Conservation (phyloP, 2,888 invertebrate species). For the Isoperla grammatica region DNA sequence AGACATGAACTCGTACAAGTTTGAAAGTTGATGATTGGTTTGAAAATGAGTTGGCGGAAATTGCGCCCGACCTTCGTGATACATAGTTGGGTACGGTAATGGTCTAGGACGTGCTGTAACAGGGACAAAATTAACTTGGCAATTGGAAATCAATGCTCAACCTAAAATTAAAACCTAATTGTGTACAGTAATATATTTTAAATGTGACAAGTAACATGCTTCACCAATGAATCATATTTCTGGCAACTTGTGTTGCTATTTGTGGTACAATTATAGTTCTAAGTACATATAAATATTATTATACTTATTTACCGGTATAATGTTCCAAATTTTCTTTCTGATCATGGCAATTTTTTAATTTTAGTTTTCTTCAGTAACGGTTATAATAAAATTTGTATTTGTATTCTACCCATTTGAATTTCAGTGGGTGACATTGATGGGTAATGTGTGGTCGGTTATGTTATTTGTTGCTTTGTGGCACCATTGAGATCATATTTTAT, state of each 20-base stretch:
- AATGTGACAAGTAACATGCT: not conserved
- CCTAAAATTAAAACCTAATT: not conserved
- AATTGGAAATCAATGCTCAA: not conserved
- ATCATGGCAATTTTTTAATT: too few species aligned
- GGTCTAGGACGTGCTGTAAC: slow-evolving; percentile 63
- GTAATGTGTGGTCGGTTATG: too few species aligned
- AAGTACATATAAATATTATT: not conserved
- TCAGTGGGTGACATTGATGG: too few species aligned
- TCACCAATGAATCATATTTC: not conserved
- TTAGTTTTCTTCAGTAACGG: too few species aligned
- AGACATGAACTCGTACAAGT: slow-evolving; percentile 78
- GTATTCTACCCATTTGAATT: too few species aligned
- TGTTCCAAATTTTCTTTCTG: too few species aligned
- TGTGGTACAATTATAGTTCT: not conserved
- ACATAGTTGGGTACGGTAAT: slow-evolving; percentile 64
- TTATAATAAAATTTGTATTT: too few species aligned
- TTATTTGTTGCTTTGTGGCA: too few species aligned
- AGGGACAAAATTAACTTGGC: slow-evolving; percentile 31
- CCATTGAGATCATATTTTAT: too few species aligned
- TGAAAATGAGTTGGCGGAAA: slow-evolving; percentile 61
- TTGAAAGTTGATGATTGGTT: slow-evolving; percentile 73
- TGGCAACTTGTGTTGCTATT: not conserved
- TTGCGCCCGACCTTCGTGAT: slow-evolving; percentile 60
- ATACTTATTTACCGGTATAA: not conserved
- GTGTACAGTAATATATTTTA: too few species aligned